A percentile compares a stretch with the other conserved stretches of the same genome.
Evolutionary conservation across 2,888 invertebrate genomes (phyloP).

Genomic region (Troides aeacus): DNA sequence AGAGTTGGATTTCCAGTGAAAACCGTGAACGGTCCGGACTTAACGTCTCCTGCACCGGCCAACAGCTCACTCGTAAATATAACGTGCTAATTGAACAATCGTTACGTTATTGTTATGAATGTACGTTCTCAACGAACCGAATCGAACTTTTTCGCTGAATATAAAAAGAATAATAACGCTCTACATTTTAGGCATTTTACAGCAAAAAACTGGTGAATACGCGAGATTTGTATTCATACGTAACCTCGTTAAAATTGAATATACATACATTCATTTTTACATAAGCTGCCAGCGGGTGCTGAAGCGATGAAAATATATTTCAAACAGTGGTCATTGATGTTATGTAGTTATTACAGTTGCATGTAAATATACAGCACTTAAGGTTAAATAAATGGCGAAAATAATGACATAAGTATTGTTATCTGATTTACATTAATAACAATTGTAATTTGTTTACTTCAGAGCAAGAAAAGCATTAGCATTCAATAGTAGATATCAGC

Average conservation of each 20-base stretch:
- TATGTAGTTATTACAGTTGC: background rate
- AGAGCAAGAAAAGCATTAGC: no score
- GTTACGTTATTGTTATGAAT: slow-evolving; percentile 35
- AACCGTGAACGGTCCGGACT: slow-evolving; percentile 1
- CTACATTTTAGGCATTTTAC: slow-evolving; percentile 30
- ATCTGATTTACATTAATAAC: no score
- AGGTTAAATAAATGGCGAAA: no score
- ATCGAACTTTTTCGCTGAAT: slow-evolving; percentile 25
- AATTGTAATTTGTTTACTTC: no score
- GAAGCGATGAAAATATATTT: slow-evolving; percentile 16
- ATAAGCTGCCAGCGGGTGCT: slow-evolving; percentile 16
- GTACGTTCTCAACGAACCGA: slow-evolving; percentile 26
- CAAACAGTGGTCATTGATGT: slow-evolving; percentile 1
- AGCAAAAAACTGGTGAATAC: slow-evolving; percentile 31
- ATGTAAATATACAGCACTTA: background rate
- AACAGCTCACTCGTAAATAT: slow-evolving; percentile 65
- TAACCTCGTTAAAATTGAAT: slow-evolving; percentile 34
- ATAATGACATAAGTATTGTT: no score
- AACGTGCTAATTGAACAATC: slow-evolving; percentile 67
- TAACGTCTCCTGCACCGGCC: slow-evolving; percentile 48
- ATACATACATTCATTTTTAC: slow-evolving; percentile 26
- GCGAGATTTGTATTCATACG: slow-evolving; percentile 32
- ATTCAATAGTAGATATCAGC: no score
- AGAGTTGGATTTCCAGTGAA: slow-evolving; percentile 9
- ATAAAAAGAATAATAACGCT: slow-evolving; percentile 32